Evolutionary conservation across 2,113 vertebrate genomes (phyloP).

Genomic region (Chascanopsetta lugubris): DNA sequence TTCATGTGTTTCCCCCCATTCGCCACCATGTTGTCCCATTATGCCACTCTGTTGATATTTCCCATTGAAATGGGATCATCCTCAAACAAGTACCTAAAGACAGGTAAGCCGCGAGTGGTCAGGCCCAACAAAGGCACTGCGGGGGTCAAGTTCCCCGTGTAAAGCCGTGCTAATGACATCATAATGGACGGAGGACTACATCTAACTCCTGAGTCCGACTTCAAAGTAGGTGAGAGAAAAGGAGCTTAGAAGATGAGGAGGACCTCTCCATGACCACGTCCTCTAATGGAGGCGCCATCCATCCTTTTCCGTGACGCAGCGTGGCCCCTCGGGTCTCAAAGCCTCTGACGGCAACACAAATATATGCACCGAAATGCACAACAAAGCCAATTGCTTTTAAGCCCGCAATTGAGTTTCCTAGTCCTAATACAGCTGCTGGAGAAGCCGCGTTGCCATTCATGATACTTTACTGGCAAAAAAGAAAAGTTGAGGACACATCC

Average conservation of each 20-base stretch:
- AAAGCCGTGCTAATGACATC: slow-evolving; percentile 89
- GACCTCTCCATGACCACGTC: slow-evolving; percentile 84
- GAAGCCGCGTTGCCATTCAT: slow-evolving; percentile 90
- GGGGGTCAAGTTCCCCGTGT: slow-evolving; percentile 90
- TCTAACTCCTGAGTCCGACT: slow-evolving; percentile 87
- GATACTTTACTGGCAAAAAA: slow-evolving; percentile 84
- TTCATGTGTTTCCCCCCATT: slow-evolving; percentile 52
- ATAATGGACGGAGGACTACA: slow-evolving; percentile 87
- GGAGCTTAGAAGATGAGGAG: slow-evolving; percentile 82
- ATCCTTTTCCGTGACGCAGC: slow-evolving; percentile 87
- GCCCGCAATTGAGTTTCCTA: slow-evolving; percentile 90
- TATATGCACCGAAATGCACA: slow-evolving; percentile 98
- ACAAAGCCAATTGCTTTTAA: slow-evolving; percentile 96
- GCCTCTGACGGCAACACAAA: slow-evolving; percentile 89
- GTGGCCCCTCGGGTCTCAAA: slow-evolving; percentile 88
- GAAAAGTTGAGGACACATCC: slow-evolving; percentile 96
- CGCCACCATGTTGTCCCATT: slow-evolving; percentile 76
- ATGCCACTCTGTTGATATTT: slow-evolving; percentile 75
- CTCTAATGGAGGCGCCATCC: slow-evolving; percentile 88
- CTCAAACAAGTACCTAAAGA: slow-evolving; percentile 81
- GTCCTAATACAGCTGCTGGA: slow-evolving; percentile 94
- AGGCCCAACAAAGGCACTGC: slow-evolving; percentile 85
- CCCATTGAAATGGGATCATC: slow-evolving; percentile 89
- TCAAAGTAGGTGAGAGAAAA: slow-evolving; percentile 94
- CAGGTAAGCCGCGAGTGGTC: slow-evolving; percentile 86